phyloP scores from a whole-genome alignment of 2,797 vertebrate species.

The Peromyscus nudipes region DNA sequence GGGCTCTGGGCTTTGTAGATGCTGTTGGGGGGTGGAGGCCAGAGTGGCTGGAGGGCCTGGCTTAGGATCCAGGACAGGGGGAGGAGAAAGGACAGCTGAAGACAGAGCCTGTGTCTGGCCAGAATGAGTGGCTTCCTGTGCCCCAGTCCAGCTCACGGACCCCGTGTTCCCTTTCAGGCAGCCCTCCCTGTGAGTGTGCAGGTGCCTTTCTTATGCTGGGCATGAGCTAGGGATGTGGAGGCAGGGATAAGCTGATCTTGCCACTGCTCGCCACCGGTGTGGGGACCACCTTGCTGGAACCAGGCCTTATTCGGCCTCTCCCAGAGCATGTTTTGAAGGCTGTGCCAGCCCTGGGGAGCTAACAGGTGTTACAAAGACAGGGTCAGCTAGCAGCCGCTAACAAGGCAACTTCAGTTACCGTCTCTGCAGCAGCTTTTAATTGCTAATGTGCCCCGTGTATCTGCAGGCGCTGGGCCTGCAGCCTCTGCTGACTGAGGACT shows the following conservation, averaged over 20 bases:
- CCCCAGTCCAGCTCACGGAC: neutral
- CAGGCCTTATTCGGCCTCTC: neutral
- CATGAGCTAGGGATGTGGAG: neutral
- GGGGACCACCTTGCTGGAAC: neutral
- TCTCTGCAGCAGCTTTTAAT: neutral
- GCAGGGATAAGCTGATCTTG: neutral
- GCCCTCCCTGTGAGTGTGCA: neutral
- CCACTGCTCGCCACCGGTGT: too few species aligned
- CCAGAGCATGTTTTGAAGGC: neutral
- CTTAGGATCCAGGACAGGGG: neutral
- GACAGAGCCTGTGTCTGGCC: neutral
- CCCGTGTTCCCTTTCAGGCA: neutral
- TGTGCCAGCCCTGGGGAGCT: neutral
- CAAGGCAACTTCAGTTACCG: rapidly evolving
- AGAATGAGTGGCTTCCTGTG: neutral
- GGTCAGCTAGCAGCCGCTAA: neutral
- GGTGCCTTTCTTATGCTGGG: neutral
- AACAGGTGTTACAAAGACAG: neutral
- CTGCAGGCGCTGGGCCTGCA: neutral
- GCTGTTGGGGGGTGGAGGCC: neutral
- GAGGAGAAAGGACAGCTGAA: neutral
- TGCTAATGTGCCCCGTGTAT: neutral
- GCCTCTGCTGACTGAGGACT: neutral
- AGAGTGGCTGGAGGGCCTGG: neutral
- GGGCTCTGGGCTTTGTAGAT: neutral